Evolutionary conservation across 2,797 vertebrate species (phyloP).

Genomic region (Decapterus maruadsi): DNA sequence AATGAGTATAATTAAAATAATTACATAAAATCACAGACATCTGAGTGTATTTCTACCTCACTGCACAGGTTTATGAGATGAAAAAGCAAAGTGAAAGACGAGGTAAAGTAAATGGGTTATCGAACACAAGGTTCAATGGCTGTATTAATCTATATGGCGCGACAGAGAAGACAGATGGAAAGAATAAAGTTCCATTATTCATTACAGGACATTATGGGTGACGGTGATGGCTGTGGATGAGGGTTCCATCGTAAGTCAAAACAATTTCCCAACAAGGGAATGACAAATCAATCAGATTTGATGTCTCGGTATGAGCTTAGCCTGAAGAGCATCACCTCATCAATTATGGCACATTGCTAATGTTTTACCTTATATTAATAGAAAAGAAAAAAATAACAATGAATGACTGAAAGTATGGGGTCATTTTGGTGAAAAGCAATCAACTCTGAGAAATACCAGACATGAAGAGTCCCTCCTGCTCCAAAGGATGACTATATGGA

Average conservation of each 20-base stretch:
- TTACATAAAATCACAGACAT: conserved; percentile 16
- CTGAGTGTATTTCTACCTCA: conserved; percentile 15
- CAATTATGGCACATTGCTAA: conserved; percentile 26
- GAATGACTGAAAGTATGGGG: not conserved
- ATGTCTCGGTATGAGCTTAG: conserved; percentile 35
- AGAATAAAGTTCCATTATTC: conserved; percentile 61
- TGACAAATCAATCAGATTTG: conserved; percentile 65
- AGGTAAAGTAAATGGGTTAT: conserved; percentile 74
- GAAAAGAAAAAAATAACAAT: not conserved
- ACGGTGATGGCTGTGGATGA: conserved; percentile 59
- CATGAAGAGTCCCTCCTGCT: not conserved
- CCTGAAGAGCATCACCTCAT: conserved; percentile 38
- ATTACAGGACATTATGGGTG: conserved; percentile 61
- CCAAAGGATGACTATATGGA: not conserved
- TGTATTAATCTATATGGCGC: conserved; percentile 61
- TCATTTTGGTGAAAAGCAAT: conserved; percentile 25
- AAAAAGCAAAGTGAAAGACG: conserved; percentile 50
- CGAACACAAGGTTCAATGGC: conserved; percentile 53
- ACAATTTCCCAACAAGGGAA: conserved; percentile 65
- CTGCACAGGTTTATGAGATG: conserved; percentile 7
- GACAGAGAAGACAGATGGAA: conserved; percentile 57
- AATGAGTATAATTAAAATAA: conserved; percentile 36
- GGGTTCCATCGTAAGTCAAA: conserved; percentile 64
- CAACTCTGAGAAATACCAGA: conserved; percentile 5
- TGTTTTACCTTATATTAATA: conserved; percentile 24